These are phyloP conservation scores for Misgurnus mizolepis DNA, from an alignment of 2,113 vertebrate genomes.

Conservation along the genomic window DNA sequence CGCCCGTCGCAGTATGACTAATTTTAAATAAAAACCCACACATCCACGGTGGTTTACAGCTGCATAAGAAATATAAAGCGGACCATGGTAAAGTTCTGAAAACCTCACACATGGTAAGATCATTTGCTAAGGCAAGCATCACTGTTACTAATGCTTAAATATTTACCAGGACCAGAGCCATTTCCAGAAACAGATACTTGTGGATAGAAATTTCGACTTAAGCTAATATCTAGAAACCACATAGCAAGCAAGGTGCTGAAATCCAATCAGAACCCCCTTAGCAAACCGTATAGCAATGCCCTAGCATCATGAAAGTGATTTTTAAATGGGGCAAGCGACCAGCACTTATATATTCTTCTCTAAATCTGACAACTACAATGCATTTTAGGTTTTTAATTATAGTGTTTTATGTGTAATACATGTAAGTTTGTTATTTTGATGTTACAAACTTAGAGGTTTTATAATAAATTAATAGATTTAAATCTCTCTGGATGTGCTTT, in stretches of 20 bases:
- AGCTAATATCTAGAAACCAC: no score
- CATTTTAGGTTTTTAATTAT: not conserved
- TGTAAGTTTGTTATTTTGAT: not conserved
- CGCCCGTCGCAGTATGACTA: not conserved
- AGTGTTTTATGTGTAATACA: not conserved
- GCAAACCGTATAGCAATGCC: no score
- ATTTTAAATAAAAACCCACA: not conserved
- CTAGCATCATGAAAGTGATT: no score
- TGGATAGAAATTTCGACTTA: no score
- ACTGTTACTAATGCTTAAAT: not conserved
- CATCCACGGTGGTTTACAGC: not conserved
- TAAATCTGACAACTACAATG: no score
- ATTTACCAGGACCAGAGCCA: no score
- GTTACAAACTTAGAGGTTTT: not conserved
- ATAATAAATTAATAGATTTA: not conserved
- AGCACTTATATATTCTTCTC: no score
- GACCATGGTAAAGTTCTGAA: not conserved
- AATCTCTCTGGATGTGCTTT: not conserved
- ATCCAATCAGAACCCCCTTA: no score
- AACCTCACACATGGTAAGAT: not conserved
- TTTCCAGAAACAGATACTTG: no score
- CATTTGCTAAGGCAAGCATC: conserved; percentile 1
- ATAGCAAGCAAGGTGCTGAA: no score
- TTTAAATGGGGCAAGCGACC: no score
- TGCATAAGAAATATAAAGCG: not conserved